A percentile compares a stretch with the other conserved stretches of the same genome.
phyloP scores from a whole-genome alignment of 2,113 vertebrate species.

The Herpetotheres cachinnans region DNA sequence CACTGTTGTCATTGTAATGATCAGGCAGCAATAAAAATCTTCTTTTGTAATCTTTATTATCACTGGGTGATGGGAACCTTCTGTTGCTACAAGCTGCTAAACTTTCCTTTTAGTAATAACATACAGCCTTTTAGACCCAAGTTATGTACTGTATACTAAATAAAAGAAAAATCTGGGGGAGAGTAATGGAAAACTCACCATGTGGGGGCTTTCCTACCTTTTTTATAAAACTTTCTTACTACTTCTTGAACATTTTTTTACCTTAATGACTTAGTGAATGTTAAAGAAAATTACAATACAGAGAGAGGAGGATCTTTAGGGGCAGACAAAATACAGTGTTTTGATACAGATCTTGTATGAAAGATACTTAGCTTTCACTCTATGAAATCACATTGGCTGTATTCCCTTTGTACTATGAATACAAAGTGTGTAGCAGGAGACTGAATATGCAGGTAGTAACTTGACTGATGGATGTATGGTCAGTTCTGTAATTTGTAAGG shows the following conservation, averaged over 20 bases:
- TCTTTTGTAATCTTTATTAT: not conserved
- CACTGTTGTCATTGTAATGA: not conserved
- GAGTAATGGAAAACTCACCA: not conserved
- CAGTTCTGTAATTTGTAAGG: not conserved
- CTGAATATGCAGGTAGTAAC: not conserved
- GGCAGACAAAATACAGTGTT: not conserved
- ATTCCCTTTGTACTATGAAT: not conserved
- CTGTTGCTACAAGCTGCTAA: not conserved
- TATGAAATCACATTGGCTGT: not conserved
- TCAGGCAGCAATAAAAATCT: not conserved
- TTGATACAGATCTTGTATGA: not conserved
- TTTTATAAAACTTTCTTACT: not conserved
- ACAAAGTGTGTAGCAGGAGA: not conserved
- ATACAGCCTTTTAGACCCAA: not conserved
- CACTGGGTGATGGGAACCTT: not conserved
- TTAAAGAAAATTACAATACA: not conserved
- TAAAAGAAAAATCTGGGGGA: not conserved
- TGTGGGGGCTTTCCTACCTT: not conserved
- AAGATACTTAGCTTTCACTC: not conserved
- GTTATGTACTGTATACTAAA: not conserved
- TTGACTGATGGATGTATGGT: not conserved
- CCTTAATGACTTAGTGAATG: not conserved
- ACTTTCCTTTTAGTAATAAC: not conserved
- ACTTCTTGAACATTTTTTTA: not conserved
- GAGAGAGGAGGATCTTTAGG: not conserved